Evolutionary conservation across 2,797 vertebrate species (phyloP), one percentile per base, ranked within the genome.

Genomic region (Erpetoichthys calabaricus): DNA sequence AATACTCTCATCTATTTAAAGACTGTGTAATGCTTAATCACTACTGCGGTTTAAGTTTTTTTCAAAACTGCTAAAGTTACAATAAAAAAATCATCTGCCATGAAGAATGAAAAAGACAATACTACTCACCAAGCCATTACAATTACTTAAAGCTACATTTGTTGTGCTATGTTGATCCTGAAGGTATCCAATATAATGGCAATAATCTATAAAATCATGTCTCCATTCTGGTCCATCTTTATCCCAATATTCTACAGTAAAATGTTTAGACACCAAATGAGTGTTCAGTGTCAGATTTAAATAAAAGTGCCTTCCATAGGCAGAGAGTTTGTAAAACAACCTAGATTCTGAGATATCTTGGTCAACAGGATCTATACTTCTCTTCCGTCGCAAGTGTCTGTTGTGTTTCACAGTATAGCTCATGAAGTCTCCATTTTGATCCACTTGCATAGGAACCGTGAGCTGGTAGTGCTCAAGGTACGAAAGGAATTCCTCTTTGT

Each of bases 241-340:
- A 59, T 90, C 92, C 95, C 95, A 97, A 57, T 96, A 97, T 76
- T 98, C 95, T 83, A 98, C 94, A 59, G 86, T 89, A 74, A 94
- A 97, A 72, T 94, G 89, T 83, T 86, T 93, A 7, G 95, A 95
- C 72, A 97, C 89, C 79, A 98, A 85, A 80, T 88, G 82, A 75
- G 90, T 91, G 79, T 89, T 97, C 74, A 92, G 90, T 62, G 88
- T 97, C 83, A 98, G 83, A 81, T 97, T 96, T 75, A 98, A 80
- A 78, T 95, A 88, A 91, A 98, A 97, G 90, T 94, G 91, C 86
- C 91, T 97, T 72, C 93, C 95, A 70, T 97, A 98, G 68, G 95
- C 95, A 60, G 90, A 93, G 78, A 98, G 90, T 82, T 87, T 89
- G 85, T 95, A 97, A 88, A 92, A 98, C 76, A 97, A 88, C 70